Evolutionary conservation across 2,113 vertebrate species (phyloP), one percentile per base, ranked within the genome.

Genomic region (Diadophis punctatus): DNA sequence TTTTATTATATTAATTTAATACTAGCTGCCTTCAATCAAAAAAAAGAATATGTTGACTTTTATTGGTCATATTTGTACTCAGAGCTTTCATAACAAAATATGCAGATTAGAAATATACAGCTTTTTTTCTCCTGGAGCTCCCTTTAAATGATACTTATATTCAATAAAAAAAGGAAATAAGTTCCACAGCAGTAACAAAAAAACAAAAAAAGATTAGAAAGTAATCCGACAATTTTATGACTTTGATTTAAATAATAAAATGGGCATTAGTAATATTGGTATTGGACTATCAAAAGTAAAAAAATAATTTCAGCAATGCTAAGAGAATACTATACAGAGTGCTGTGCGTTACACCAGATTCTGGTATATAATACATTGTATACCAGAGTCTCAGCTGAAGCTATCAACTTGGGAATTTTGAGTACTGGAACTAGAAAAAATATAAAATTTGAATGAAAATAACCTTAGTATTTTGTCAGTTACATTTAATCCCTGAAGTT

Each of bases 1-100:
- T 94, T 96, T 95, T 88, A 93, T 95, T 95, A 93, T 95, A 88
- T 93, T 95, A 94, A 96, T 96, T 91, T 94, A 90, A 58, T 93
- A 93, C 58, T 95, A 86, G 93, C 25, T 0, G 20, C 49, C 89
- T 86, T 84, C 93, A 53, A 95, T 96, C 91, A 91, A 93, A 94
- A 93, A 94, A 91, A 92, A 53, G 60, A 2, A 8, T 95, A 56
- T 22, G 68, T 93, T 97, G 94, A 94, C 95, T 95, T 94, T 95
- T 95, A 93, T 96, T 80, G 94, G 95, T 80, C 34, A 22, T 80
- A 80, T 80, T 80, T 80, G 74, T 80, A 16, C 74, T 80, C 74
- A 52, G n/a, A 52, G 93, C 9, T 58, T 93, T 95, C 90, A 94
- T 95, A 80, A 80, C 18, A 80, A 43, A 80, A 80, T 80, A 80